Evolutionary conservation across 2,888 invertebrate species (phyloP), one percentile per base, ranked within the genome.

Genomic region (Antitype chi): DNA sequence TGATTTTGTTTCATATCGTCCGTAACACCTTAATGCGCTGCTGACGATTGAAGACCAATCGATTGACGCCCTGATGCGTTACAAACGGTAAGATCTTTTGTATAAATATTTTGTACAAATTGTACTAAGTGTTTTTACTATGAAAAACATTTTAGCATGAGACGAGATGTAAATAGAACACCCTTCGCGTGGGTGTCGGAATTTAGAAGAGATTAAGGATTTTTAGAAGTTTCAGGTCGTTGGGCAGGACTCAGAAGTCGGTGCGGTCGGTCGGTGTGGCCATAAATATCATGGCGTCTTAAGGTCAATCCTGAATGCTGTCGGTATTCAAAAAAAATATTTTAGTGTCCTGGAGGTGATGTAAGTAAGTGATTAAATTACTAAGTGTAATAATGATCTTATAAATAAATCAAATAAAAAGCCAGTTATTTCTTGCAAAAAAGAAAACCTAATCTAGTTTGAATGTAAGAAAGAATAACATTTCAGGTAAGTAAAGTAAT

Each of bases 81-180:
- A 55, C 74, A 25, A 63, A 62, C 59, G 75, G 78, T 83, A 77
- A 80, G 88, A 77, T 80, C 73, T 79, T 82, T 74, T 59, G 57
- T 82, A 32, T 84, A 84, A 82, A 85, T 85, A 85, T 79, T 79
- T 70, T 72, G 49, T 80, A 82, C 70, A 68, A 60, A 64, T 74
- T 64, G 74, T 69, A 68, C 79, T 84, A 85, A 85, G 79, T 85
- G 85, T 72, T 87, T 80, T 81, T 78, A 73, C 81, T 76, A 67
- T 70, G 76, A 69, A 79, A 73, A 68, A 53, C 69, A 62, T 70
- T 80, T 80, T 79, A 69, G 79, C 62, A 57, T 43, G 79, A 64
- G 64, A 32, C 53, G 32, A 17, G 57, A 47, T 74, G 23, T 17
- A 69, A 82, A 82, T 84, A 81, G 81, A 84, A 59, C 25, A 69